Evolutionary conservation across 2,888 invertebrate genomes (phyloP).

Genomic region (Andrena trimmerana): DNA sequence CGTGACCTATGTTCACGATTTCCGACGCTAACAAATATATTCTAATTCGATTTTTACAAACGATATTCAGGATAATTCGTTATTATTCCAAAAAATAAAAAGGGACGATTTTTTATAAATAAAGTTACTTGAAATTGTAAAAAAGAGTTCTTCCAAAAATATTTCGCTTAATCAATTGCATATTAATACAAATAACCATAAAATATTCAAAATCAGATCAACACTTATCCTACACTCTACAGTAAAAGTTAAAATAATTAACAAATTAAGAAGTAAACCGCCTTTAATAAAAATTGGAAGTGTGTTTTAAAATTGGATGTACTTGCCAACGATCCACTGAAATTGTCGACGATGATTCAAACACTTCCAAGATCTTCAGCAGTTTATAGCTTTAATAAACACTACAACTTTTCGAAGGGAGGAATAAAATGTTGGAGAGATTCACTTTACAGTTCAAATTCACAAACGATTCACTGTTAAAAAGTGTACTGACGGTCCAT

Average conservation of each 20-base stretch:
- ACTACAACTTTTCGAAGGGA: neutral
- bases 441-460: neutral
- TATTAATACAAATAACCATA: too few relatives aligned
- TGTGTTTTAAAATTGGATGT: neutral
- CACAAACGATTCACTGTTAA: slow-evolving; percentile 1
- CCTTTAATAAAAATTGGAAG: neutral
- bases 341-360: neutral
- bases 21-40: too few relatives aligned
- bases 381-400: neutral
- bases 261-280: neutral
- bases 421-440: neutral
- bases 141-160: too few relatives aligned
- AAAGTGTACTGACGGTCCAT: slow-evolving; percentile 20
- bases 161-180: too few relatives aligned
- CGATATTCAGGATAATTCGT: too few relatives aligned
- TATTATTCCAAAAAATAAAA: too few relatives aligned
- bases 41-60: too few relatives aligned
- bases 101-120: too few relatives aligned
- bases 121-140: too few relatives aligned
- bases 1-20: too few relatives aligned
- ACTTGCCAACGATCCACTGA: neutral
- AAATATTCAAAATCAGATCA: too few relatives aligned
- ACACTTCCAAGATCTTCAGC: neutral
- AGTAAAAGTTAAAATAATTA: neutral
- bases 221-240: too few relatives aligned